phyloP scores from a whole-genome alignment of 2,888 invertebrate species.

The Ametastegia equiseti region DNA sequence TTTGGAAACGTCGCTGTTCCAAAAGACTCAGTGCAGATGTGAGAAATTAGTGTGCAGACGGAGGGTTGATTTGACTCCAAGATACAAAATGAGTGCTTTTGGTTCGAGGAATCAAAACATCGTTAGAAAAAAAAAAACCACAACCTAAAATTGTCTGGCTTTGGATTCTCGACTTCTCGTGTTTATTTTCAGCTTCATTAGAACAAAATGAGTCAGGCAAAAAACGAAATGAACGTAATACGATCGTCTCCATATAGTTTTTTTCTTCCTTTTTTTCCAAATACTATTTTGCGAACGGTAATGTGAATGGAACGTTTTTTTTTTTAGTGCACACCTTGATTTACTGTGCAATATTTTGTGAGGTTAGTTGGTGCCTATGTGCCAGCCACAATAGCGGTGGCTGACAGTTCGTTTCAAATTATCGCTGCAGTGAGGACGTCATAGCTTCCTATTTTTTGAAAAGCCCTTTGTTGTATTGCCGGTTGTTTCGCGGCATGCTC shows the following conservation, averaged over 20 bases:
- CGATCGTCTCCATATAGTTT: background rate
- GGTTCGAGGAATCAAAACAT: no score
- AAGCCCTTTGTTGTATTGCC: conserved; percentile 33
- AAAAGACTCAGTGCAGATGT: no score
- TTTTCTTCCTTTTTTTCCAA: conserved; percentile 15
- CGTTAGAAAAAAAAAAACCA: no score
- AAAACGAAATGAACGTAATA: background rate
- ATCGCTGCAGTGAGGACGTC: conserved; percentile 57
- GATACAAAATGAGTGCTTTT: no score
- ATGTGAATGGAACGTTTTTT: conserved; percentile 3
- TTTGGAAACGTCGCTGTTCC: no score
- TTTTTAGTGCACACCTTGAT: conserved; percentile 54
- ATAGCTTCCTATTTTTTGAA: conserved; percentile 38
- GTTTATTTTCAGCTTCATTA: background rate
- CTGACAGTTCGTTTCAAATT: conserved; percentile 74
- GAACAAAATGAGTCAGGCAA: background rate
- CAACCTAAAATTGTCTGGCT: no score
- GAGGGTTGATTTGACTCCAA: no score
- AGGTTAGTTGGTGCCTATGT: conserved; percentile 59
- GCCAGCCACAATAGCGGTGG: conserved; percentile 72
- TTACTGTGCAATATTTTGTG: conserved; percentile 73
- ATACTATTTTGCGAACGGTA: conserved; percentile 47
- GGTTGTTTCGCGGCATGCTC: conserved; percentile 33
- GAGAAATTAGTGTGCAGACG: no score
- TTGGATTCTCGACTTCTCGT: no score